Evolutionary conservation across 1,140 invertebrate species (phyloP).

Genomic region (Pseudomyrmex cubaensis): DNA sequence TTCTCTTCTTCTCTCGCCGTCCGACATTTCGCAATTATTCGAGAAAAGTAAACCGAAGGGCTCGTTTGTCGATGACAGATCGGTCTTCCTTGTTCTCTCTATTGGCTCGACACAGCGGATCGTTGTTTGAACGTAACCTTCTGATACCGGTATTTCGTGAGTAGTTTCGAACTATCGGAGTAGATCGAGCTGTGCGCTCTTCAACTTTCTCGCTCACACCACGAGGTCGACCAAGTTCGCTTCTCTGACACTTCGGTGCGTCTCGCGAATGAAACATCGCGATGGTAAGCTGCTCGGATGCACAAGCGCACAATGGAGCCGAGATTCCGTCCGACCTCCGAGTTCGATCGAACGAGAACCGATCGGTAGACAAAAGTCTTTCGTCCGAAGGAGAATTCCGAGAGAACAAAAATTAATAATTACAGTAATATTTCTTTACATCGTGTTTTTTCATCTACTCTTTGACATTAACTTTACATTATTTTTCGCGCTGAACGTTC

Average conservation of each 20-base stretch:
- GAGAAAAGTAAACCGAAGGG: conserved; percentile 62
- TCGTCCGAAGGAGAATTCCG: not conserved
- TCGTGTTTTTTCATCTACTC: too few species aligned
- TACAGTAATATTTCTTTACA: not conserved
- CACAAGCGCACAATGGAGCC: not conserved
- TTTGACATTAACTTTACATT: not conserved
- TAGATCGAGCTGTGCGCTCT: conserved; percentile 39
- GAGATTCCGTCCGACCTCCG: not conserved
- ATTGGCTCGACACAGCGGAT: not conserved
- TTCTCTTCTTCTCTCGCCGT: conserved; percentile 21
- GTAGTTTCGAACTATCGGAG: conserved; percentile 52
- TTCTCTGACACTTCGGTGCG: conserved; percentile 43
- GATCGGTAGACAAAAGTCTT: not conserved
- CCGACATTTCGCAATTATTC: conserved; percentile 44
- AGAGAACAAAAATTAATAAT: not conserved
- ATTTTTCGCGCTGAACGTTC: not conserved
- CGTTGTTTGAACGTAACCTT: conserved; percentile 50
- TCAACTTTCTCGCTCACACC: conserved; percentile 38
- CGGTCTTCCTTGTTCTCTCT: conserved; percentile 41
- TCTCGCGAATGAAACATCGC: conserved; percentile 33
- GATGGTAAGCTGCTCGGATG: conserved; percentile 10
- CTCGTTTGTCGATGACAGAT: conserved; percentile 40
- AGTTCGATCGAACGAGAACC: not conserved
- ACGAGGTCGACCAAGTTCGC: conserved; percentile 24
- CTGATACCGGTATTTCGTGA: conserved; percentile 42